Evolutionary conservation across 1,140 invertebrate genomes (phyloP).

Genomic region (Zaprionus inermis): DNA sequence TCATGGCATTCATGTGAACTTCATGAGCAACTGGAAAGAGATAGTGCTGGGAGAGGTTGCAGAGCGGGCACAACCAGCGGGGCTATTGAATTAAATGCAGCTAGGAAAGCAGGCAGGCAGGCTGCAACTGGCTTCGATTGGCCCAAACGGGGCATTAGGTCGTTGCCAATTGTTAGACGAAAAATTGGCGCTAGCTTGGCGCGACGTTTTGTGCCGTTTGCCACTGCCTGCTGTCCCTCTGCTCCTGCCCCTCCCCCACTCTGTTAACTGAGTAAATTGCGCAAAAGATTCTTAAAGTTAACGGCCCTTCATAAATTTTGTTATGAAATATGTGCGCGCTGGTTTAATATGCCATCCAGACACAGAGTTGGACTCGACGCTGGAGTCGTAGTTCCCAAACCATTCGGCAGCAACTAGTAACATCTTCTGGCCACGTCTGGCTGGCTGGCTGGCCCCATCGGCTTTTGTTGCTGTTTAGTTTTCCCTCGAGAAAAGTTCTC

Average conservation of each 20-base stretch:
- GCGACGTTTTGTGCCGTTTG: conserved; percentile 31
- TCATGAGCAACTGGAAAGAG: conserved; percentile 47
- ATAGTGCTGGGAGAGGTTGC: too few species aligned
- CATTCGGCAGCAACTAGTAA: conserved; percentile 42
- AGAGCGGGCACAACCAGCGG: not conserved
- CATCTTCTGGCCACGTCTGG: conserved; percentile 20
- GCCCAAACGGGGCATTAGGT: conserved; percentile 79
- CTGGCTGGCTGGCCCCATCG: not conserved
- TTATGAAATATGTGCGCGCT: conserved; percentile 80
- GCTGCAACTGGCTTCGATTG: conserved; percentile 31
- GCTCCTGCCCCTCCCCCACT: not conserved
- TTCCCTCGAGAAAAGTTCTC: conserved; percentile 81
- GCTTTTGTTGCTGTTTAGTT: conserved; percentile 44
- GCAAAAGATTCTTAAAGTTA: conserved; percentile 81
- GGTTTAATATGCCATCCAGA: conserved; percentile 68
- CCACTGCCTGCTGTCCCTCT: not conserved
- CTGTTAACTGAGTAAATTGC: conserved; percentile 64
- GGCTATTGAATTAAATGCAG: conserved; percentile 77
- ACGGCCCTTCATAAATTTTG: conserved; percentile 82
- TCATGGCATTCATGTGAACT: conserved; percentile 84
- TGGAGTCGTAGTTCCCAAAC: not conserved
- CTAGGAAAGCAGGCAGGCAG: conserved; percentile 24
- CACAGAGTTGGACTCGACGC: not conserved
- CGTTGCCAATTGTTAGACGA: conserved; percentile 79
- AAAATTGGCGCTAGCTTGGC: conserved; percentile 77